These are phyloP conservation scores for Cyanoramphus novaezelandiae DNA, from an alignment of 2,113 vertebrate genomes.

Conservation along the genomic window DNA sequence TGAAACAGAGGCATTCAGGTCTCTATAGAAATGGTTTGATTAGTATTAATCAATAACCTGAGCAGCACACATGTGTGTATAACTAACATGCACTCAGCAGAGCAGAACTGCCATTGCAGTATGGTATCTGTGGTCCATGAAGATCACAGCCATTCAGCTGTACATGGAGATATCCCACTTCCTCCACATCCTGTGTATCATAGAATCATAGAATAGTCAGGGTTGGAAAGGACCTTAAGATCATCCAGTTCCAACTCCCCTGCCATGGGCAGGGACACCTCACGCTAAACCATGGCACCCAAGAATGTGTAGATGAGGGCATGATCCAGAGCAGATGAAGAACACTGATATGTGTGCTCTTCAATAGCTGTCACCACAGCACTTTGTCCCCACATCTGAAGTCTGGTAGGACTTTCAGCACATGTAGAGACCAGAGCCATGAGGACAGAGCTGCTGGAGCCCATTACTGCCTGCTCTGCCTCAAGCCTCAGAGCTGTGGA, in stretches of 20 bases:
- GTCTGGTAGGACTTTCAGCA: neutral
- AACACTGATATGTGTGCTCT: accelerated
- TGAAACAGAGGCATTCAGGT: neutral
- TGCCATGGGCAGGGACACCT: too few relatives aligned
- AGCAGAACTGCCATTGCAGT: accelerated
- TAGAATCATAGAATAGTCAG: too few relatives aligned
- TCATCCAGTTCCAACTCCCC: too few relatives aligned
- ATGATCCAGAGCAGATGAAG: neutral
- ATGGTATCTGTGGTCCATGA: accelerated
- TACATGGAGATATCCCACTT: accelerated
- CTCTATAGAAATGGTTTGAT: neutral
- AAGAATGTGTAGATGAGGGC: neutral
- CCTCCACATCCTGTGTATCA: neutral
- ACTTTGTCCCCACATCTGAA: neutral
- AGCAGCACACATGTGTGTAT: accelerated
- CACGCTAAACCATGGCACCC: too few relatives aligned
- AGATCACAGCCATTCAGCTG: neutral
- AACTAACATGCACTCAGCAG: accelerated
- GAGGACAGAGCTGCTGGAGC: neutral
- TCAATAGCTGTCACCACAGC: neutral
- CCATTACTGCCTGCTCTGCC: accelerated
- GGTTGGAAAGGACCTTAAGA: too few relatives aligned
- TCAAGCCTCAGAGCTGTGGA: neutral
- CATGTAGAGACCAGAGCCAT: neutral
- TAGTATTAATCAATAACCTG: neutral